Conservation (phyloP, 2,888 invertebrate species). For the Morpho deidamia region DNA sequence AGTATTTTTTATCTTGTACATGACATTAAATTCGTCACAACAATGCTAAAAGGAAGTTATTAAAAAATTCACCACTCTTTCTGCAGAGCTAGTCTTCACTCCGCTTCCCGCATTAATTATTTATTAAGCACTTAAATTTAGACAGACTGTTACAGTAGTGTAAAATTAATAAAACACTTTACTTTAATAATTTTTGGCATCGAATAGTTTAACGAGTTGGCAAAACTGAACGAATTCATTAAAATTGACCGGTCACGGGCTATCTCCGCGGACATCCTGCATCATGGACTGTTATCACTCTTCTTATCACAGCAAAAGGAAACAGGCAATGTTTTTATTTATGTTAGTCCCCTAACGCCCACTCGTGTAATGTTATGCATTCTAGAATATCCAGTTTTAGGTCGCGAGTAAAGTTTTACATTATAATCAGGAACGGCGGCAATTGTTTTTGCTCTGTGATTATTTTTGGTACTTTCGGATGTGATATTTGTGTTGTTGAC, state of each 20-base stretch:
- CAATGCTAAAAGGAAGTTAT: slow-evolving; percentile 1
- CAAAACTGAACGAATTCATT: slow-evolving; percentile 33
- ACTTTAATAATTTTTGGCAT: no score
- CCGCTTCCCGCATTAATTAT: neutral
- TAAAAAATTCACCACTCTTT: slow-evolving; percentile 3
- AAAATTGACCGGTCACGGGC: slow-evolving; percentile 55
- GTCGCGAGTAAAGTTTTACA: slow-evolving; percentile 40
- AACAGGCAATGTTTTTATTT: slow-evolving; percentile 69
- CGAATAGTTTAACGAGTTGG: no score
- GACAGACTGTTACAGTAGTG: neutral
- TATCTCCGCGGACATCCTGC: slow-evolving; percentile 71
- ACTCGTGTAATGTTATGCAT: slow-evolving; percentile 34
- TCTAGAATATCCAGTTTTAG: slow-evolving; percentile 51
- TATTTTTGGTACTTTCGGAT: neutral
- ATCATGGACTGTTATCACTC: slow-evolving; percentile 36
- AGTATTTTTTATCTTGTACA: neutral
- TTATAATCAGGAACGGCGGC: slow-evolving; percentile 33
- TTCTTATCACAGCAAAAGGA: slow-evolving; percentile 60
- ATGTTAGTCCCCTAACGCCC: slow-evolving; percentile 48
- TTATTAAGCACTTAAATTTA: slow-evolving; percentile 3
- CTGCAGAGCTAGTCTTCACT: neutral
- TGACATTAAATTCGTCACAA: neutral
- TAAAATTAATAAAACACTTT: no score
- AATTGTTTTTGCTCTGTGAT: slow-evolving; percentile 20
- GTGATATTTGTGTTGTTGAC: slow-evolving; percentile 1